These are phyloP conservation scores for Tetropium fuscum DNA, from an alignment of 2,888 invertebrate species.

Conservation along the genomic window DNA sequence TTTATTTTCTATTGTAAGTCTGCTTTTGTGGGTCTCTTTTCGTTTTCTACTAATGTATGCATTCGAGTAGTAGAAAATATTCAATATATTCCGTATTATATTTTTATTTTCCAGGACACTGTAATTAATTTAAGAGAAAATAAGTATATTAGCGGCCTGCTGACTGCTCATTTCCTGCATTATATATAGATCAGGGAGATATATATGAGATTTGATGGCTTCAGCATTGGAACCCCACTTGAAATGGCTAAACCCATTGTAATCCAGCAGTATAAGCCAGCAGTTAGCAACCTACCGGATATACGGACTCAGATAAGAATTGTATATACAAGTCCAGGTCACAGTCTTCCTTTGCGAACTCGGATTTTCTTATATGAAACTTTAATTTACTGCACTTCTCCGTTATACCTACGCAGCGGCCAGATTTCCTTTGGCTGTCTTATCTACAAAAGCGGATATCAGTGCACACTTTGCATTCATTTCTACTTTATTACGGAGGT, in stretches of 20 bases:
- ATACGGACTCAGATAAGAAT: conserved; percentile 31
- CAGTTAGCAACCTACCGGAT: conserved; percentile 29
- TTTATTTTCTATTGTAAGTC: too few species aligned
- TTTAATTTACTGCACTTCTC: conserved; percentile 2
- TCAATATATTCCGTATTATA: too few species aligned
- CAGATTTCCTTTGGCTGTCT: not conserved
- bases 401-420: not conserved
- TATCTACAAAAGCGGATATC: too few species aligned
- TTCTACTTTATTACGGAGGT: too few species aligned
- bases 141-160: too few species aligned
- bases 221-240: conserved; percentile 5
- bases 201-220: not conserved
- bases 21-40: too few species aligned
- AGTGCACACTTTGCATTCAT: too few species aligned
- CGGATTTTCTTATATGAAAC: conserved; percentile 16
- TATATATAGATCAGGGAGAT: not conserved
- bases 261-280: conserved; percentile 24
- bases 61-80: too few species aligned
- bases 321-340: conserved; percentile 20
- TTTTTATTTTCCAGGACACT: too few species aligned
- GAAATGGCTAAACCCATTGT: conserved; percentile 19
- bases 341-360: conserved; percentile 1
- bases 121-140: too few species aligned
- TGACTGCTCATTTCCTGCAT: too few species aligned
- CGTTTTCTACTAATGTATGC: too few species aligned